Percentiles rank a stretch among this genome's conserved stretches.
Evolutionary conservation across 1,140 invertebrate species (phyloP).

Genomic region (Prorops nasuta): DNA sequence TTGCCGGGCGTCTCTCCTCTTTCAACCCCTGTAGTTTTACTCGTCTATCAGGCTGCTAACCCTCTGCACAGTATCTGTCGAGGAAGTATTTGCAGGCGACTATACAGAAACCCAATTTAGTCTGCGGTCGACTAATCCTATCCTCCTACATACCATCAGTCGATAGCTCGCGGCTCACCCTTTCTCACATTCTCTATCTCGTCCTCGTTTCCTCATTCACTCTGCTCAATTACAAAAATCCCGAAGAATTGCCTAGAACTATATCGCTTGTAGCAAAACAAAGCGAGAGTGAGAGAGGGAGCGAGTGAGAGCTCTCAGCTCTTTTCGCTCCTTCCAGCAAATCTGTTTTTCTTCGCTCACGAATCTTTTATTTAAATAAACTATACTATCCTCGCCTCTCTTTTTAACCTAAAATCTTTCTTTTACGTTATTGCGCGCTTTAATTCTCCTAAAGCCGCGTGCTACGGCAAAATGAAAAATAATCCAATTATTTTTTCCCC

Average conservation of each 20-base stretch:
- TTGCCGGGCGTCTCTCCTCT: conserved; percentile 3
- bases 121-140: conserved; percentile 55
- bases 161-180: conserved; percentile 43
- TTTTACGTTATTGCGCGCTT: too few relatives aligned
- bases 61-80: conserved; percentile 28
- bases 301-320: too few relatives aligned
- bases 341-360: too few relatives aligned
- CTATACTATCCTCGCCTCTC: too few relatives aligned
- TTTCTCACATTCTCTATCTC: conserved; percentile 24
- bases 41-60: neutral
- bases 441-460: too few relatives aligned
- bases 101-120: conserved; percentile 54
- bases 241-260: conserved; percentile 23
- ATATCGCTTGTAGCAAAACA: too few relatives aligned
- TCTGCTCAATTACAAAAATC: conserved; percentile 16
- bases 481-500: too few relatives aligned
- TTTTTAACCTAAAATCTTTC: too few relatives aligned
- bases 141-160: conserved; percentile 51
- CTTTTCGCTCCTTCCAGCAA: too few relatives aligned
- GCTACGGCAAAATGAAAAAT: too few relatives aligned
- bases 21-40: neutral
- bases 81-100: conserved; percentile 47
- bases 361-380: too few relatives aligned
- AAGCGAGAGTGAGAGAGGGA: too few relatives aligned
- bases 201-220: conserved; percentile 24